Base-by-base conservation (phyloP, 2,113 vertebrate species). In the Prinia subflava region DNA sequence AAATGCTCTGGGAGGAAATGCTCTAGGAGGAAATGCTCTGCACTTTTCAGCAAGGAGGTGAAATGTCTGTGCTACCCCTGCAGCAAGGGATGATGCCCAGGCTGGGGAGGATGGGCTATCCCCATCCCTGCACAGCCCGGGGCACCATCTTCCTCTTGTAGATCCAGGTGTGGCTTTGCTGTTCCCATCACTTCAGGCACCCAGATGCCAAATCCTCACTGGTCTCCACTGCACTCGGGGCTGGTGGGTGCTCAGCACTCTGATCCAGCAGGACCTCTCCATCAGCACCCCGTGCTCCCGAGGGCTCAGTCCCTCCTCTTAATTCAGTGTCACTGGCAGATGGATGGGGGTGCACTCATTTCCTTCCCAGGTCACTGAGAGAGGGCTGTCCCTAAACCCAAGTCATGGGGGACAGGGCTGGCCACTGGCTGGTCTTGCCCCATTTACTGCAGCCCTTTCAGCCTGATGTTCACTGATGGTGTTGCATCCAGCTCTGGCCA, bases 401-500 rank as follows among this genome's bases (percentile, higher is more conserved):
- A 7, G 27, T 10, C 49, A 19, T 25, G 55, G 70, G 69, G 23
- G 52, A n/a, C 60, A 46, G 33, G 12, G 31, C 49, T 69, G 30
- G 42, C n/a, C n/a, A n/a, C n/a, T 2, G 31, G n/a, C 67, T 8
- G 25, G 15, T 65, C 46, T 50, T 50, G 57, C 16, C 64, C 64
- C 42, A 7, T 73, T n/a, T 35, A 1, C 47, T 62, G 19, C 64
- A 62, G 21, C 37, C 13, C 60, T 41, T 41, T 35, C 28, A 79
- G 60, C 44, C 49, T 4, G 1, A 11, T 7, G 4, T n/a, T 69
- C 6, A 7, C 30, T 49, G 30, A 3, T 57, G 0, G 2, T 1
- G 0, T 11, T 35, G 35, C 41, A 42, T 35, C 69, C 79, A 17
- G 39, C 53, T 68, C 75, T 81, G 11, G 6, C 10, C 1, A 1